Conservation (phyloP, 2,888 invertebrate species). For the Cerastoderma edule region DNA sequence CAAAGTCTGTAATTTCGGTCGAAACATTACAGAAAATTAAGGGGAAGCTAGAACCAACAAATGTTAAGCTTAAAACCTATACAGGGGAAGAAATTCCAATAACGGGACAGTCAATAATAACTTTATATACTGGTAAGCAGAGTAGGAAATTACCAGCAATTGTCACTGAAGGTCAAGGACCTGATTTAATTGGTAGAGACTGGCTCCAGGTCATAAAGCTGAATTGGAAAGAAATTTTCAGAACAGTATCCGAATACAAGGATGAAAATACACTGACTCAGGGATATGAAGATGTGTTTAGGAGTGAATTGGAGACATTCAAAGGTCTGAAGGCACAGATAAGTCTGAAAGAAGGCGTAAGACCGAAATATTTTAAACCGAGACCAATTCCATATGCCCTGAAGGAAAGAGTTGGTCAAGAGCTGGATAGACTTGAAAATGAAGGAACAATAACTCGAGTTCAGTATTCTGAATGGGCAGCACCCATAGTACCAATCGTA, state of each 20-base stretch:
- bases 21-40: background rate
- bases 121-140: background rate
- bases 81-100: slow-evolving; percentile 13
- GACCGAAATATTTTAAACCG: slow-evolving; percentile 4
- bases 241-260: background rate
- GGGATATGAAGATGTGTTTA: background rate
- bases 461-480: background rate
- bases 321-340: slow-evolving; percentile 8
- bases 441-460: no score
- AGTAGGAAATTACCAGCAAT: background rate
- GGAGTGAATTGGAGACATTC: background rate
- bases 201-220: slow-evolving; percentile 35
- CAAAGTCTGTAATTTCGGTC: background rate
- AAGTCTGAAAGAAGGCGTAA: background rate
- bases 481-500: no score
- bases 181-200: slow-evolving; percentile 34
- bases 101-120: background rate
- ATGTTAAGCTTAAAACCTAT: slow-evolving; percentile 1
- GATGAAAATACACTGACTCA: background rate
- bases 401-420: no score
- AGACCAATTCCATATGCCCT: no score
- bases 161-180: slow-evolving; percentile 21
- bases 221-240: slow-evolving; percentile 22
- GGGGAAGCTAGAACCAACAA: background rate
- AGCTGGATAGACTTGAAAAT: no score